Evolutionary conservation across 2,797 vertebrate species (phyloP).

Genomic region (Typhlichthys subterraneus): DNA sequence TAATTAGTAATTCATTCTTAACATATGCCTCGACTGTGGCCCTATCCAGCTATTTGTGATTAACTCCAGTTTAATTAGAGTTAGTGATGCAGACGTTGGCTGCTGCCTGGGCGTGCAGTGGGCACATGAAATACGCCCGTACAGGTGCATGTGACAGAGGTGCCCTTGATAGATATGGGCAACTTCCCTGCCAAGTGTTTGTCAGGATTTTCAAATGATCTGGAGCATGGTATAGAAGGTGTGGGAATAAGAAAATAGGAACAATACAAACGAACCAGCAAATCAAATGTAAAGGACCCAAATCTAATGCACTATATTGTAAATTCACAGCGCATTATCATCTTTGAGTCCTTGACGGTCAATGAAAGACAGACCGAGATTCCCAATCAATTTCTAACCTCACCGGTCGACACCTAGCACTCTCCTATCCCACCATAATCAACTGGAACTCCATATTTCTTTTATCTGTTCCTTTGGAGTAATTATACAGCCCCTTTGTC

Average conservation of each 20-base stretch:
- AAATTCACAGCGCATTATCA: conserved; percentile 28
- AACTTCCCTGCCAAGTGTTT: conserved; percentile 37
- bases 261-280: conserved; percentile 12
- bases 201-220: conserved; percentile 24
- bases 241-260: conserved; percentile 9
- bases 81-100: conserved; percentile 75
- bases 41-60: conserved; percentile 84
- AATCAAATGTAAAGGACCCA: conserved; percentile 13
- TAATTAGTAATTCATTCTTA: conserved; percentile 89
- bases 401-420: conserved; percentile 55
- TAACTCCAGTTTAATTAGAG: conserved; percentile 85
- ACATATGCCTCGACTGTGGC: conserved; percentile 86
- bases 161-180: conserved; percentile 46
- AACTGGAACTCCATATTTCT: conserved; percentile 68
- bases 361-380: conserved; percentile 52
- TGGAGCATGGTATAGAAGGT: not conserved
- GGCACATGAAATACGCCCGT: conserved; percentile 63
- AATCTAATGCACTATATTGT: conserved; percentile 23
- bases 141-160: conserved; percentile 55
- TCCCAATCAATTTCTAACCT: conserved; percentile 69
- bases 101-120: conserved; percentile 61
- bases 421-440: conserved; percentile 70
- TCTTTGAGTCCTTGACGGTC: conserved; percentile 45
- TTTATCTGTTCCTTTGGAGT: conserved; percentile 69
- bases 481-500: conserved; percentile 72